Evolutionary conservation across 2,888 invertebrate species (phyloP).

Genomic region (Anthophora plumipes): DNA sequence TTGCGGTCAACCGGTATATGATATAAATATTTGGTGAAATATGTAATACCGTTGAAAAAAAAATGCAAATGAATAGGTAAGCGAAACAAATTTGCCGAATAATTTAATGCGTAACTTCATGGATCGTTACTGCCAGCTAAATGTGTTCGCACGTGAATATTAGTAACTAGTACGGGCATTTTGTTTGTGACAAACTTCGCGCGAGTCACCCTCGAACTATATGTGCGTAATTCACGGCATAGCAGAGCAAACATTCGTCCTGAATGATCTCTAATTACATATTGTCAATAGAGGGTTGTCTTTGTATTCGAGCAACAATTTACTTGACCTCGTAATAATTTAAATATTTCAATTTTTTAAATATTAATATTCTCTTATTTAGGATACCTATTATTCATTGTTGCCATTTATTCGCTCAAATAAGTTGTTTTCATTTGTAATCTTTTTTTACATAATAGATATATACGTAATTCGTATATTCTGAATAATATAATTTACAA

Average conservation of each 20-base stretch:
- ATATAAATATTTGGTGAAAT: not conserved
- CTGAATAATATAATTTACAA: too few species aligned
- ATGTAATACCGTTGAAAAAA: not conserved
- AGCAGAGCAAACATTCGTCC: slow-evolving; percentile 1
- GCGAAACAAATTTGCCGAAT: slow-evolving; percentile 17
- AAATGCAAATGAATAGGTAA: not conserved
- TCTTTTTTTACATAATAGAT: not conserved
- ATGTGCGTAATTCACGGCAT: not conserved
- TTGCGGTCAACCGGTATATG: not conserved
- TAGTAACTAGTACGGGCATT: slow-evolving; percentile 15
- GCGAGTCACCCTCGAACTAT: slow-evolving; percentile 13
- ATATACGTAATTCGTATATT: too few species aligned
- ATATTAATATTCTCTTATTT: not conserved
- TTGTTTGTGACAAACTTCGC: slow-evolving; percentile 23
- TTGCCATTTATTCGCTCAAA: not conserved
- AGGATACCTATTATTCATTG: not conserved
- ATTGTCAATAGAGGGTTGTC: not conserved
- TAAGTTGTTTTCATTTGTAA: not conserved
- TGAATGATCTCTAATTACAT: not conserved
- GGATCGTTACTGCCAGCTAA: slow-evolving; percentile 12
- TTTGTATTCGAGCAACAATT: too few species aligned
- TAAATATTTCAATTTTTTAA: not conserved
- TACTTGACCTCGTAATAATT: not conserved
- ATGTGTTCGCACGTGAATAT: slow-evolving; percentile 21
- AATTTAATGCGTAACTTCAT: slow-evolving; percentile 17